Evolutionary conservation across 2,113 vertebrate species (phyloP), one percentile per base, ranked within the genome.

Genomic region (Engraulis encrasicolus): DNA sequence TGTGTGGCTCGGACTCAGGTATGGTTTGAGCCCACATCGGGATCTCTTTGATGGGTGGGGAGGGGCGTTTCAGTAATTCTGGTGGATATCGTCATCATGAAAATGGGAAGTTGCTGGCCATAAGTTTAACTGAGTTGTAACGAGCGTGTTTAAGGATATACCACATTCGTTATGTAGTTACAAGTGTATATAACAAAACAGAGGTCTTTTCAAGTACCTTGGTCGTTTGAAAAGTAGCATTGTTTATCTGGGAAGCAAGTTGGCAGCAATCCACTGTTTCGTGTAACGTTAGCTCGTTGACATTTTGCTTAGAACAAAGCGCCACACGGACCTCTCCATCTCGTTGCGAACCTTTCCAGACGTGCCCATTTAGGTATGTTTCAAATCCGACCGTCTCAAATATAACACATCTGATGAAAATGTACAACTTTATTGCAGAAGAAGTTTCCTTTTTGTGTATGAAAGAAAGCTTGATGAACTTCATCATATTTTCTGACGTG

Each of bases 201-300:
- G 66, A 34, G 27, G 66, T 74, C 23, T 74, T 74, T 18, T 15
- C 17, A 74, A 74, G 66, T 36, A 74, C 12, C 66, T 27, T 34
- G 66, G 23, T 74, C 31, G 66, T 74, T 74, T 74, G 66, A 11
- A 74, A 31, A 74, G 27, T 74, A 23, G 9, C 58, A 27, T n/a
- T 23, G 58, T 23, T 31, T 23, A 11, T 34, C 14, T 15, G 66
- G 27, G 66, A 74, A 74, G n/a, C n/a, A n/a, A n/a, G 66, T 74
- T 74, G 66, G 66, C 66, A 74, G 12, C 66, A 74, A 74, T 31
- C 31, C 66, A 48, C 9, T 81, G 34, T 58, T 66, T 74, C 66
- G 66, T 74, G 31, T 54, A 54, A 54, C 23, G 81, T 19, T 84
- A 52, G 50, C 85, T 83, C 50, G 50, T 83, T 86, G 66, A 78